Evolutionary conservation across 2,888 invertebrate genomes (phyloP).

Genomic region (Catocala nupta): DNA sequence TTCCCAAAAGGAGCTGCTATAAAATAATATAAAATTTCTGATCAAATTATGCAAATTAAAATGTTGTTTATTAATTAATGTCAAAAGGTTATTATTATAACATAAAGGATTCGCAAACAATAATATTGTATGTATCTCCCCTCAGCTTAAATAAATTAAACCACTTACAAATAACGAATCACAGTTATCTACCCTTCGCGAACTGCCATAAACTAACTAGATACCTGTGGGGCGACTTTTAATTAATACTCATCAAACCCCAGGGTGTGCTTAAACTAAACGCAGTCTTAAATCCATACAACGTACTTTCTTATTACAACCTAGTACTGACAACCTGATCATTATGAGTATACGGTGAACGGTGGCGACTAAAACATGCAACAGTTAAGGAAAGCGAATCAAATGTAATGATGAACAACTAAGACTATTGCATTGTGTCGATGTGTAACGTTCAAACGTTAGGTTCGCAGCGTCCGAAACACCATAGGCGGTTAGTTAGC

Average conservation of each 20-base stretch:
- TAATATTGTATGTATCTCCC: slow-evolving; percentile 48
- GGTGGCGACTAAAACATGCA: slow-evolving; percentile 68
- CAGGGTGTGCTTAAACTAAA: slow-evolving; percentile 71
- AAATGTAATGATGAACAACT: slow-evolving; percentile 58
- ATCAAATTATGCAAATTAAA: slow-evolving; percentile 26
- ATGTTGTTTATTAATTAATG: slow-evolving; percentile 32
- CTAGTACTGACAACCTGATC: slow-evolving; percentile 65
- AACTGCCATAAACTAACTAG: slow-evolving; percentile 68
- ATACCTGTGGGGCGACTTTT: slow-evolving; percentile 40
- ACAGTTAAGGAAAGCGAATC: slow-evolving; percentile 67
- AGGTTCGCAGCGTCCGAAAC: slow-evolving; percentile 55
- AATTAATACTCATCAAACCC: slow-evolving; percentile 52
- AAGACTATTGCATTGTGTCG: slow-evolving; percentile 64
- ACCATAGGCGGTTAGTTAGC: slow-evolving; percentile 70
- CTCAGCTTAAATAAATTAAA: slow-evolving; percentile 72
- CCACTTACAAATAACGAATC: slow-evolving; percentile 81
- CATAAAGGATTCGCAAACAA: slow-evolving; percentile 52
- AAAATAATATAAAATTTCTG: slow-evolving; percentile 15
- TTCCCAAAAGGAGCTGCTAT: slow-evolving; percentile 23
- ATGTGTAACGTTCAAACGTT: slow-evolving; percentile 54
- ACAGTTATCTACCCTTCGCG: slow-evolving; percentile 81
- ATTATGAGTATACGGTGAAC: slow-evolving; percentile 33
- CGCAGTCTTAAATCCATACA: slow-evolving; percentile 82
- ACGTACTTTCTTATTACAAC: slow-evolving; percentile 70
- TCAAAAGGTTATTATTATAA: slow-evolving; percentile 25